Evolutionary conservation across 2,888 invertebrate genomes (phyloP), one percentile per base, ranked within the genome.

Genomic region (Lysandra coridon): DNA sequence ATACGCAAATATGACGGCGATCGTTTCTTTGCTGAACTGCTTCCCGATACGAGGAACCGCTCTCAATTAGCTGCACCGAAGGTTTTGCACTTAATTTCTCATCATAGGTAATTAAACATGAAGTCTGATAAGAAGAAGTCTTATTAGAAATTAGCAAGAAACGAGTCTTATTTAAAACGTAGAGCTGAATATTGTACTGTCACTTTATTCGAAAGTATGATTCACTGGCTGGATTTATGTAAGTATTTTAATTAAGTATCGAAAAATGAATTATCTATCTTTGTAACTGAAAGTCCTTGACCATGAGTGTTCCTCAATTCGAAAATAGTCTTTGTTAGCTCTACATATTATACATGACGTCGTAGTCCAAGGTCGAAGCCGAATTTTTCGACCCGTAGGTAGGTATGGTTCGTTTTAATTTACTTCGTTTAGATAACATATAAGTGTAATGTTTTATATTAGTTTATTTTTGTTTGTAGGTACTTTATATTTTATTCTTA

Each of bases 1-100:
- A 53, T 76, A 79, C 62, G 40, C 80, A 80, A 78, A 73, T 78
- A 80, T 78, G 53, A 73, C 76, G 44, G 64, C 73, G 73, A 40
- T 53, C 40, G 57, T 60, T 73, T 57, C 74, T 79, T 78, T 37
- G 60, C 40, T 57, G 30, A 57, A 62, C 74, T 75, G 79, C 73
- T 74, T 78, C 17, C 37, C 49, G 69, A 79, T 79, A 62, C 76
- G 62, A 40, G 14, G 75, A 78, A 78, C 53, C 64, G 49, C 49
- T 23, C 74, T 73, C 76, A 57, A 76, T 76, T 76, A 76, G 17
- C 57, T 33, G 1, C 69, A 23, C 12, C 53, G 17, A 57, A 57
- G 53, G 49, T 57, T 76, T 57, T 76, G 33, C 75, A 23, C 75
- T 30, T 30, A 23, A 75, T 75, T 49, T 75, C 53, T 57, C 33